A percentile compares a stretch with the other conserved stretches of the same genome.
Conservation (phyloP, 1,140 invertebrate genomes). For the Cyrtorhinus lividipennis region DNA sequence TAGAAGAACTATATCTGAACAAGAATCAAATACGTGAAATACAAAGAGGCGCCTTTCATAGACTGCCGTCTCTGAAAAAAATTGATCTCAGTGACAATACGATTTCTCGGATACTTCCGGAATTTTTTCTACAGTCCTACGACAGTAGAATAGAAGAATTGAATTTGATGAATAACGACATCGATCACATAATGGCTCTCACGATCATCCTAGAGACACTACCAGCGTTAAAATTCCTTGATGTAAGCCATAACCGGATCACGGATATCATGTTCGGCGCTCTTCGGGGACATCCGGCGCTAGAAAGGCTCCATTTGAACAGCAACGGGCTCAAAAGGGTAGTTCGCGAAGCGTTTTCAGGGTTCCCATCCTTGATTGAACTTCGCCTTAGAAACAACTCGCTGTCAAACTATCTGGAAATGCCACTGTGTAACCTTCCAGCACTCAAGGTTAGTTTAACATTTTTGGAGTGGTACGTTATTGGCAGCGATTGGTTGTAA, state of each 20-base stretch:
- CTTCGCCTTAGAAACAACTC: constrained; percentile 65
- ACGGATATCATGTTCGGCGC: constrained; percentile 57
- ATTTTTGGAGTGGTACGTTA: no score
- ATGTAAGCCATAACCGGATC: constrained; percentile 31
- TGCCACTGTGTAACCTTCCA: constrained; percentile 66
- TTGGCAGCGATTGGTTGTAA: no score
- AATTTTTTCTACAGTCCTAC: constrained; percentile 52
- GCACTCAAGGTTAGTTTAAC: constrained; percentile 44
- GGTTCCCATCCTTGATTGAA: constrained; percentile 66
- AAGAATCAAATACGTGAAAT: constrained; percentile 57
- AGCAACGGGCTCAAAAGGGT: constrained; percentile 58
- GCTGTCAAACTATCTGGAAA: constrained; percentile 39
- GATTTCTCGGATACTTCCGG: constrained; percentile 60
- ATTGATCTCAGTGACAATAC: constrained; percentile 64
- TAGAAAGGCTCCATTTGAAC: constrained; percentile 66
- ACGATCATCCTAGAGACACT: constrained; percentile 55
- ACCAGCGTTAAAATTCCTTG: constrained; percentile 33
- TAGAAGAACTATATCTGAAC: constrained; percentile 52
- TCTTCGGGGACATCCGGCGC: constrained; percentile 54
- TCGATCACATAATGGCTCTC: constrained; percentile 53
- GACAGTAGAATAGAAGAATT: constrained; percentile 56
- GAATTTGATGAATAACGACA: constrained; percentile 55
- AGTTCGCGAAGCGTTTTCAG: constrained; percentile 56
- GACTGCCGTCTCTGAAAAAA: constrained; percentile 51
- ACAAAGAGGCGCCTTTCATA: constrained; percentile 59